Base-by-base conservation (phyloP, 2,797 vertebrate species). In the Kryptopterus vitreolus region DNA sequence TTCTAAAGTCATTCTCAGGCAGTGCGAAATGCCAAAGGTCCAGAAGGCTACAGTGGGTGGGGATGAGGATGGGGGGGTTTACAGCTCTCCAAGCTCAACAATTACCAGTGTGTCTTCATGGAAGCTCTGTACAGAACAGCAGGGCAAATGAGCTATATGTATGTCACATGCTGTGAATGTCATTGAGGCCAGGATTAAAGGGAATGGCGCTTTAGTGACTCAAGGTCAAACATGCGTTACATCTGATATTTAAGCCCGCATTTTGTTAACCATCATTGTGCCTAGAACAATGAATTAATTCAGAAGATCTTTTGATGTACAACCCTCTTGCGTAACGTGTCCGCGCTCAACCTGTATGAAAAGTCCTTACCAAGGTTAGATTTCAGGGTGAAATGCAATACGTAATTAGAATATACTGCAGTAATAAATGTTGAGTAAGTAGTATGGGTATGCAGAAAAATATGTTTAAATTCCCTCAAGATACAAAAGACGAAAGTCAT, bases 1-100 rank as follows among this genome's bases (percentile, higher is more conserved):
- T 77, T 77, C 80, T 75, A 75, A 63, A 71, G 77, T 50, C 61
- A 84, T 69, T 86, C 68, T 79, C 61, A 74, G 76, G 77, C 55
- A 83, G 79, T 65, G 75, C 79, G 59, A 83, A 81, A 76, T 79
- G 81, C 78, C 76, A 77, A 76, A 83, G 79, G 83, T 86, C 83
- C 81, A 75, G 38, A 61, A 61, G 75, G 81, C 57, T n/a, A 18
- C 83, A 84, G 78, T n/a, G n/a, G n/a, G n/a, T n/a, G n/a, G n/a
- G n/a, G n/a, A n/a, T n/a, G n/a, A n/a, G n/a, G 65, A 81, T 43
- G 53, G 78, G 77, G 65, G 78, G n/a, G n/a, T n/a, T 50, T 65
- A 59, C 35, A 70, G 76, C 76, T 24, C 53, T 66, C 63, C 79
- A 84, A 84, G 70, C 69, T 72, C 72, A 73, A 82, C 63, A 82